phyloP scores from a whole-genome alignment of 2,888 invertebrate species.

The Sussaba pulchella region DNA sequence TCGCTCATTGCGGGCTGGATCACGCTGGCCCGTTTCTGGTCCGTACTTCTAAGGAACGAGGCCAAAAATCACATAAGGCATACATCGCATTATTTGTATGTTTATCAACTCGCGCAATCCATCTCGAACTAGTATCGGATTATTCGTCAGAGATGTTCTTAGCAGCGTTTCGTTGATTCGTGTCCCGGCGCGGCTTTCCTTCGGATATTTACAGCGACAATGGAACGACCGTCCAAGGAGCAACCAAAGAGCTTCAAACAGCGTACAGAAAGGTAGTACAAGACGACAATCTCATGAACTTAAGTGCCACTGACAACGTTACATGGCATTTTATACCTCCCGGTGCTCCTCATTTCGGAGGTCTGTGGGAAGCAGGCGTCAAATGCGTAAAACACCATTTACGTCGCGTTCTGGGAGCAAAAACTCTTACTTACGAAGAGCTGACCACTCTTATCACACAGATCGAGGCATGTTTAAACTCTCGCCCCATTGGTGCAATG shows the following conservation, averaged over 20 bases:
- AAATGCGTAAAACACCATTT: too few relatives aligned
- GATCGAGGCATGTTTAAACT: too few relatives aligned
- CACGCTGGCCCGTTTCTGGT: slow-evolving; percentile 63
- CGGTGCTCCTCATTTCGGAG: slow-evolving; percentile 70
- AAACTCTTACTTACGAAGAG: too few relatives aligned
- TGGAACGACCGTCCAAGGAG: slow-evolving; percentile 76
- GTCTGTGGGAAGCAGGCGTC: slow-evolving; percentile 57
- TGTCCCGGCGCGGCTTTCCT: too few relatives aligned
- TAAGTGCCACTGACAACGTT: slow-evolving; percentile 62
- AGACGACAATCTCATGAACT: slow-evolving; percentile 7
- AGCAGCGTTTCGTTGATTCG: too few relatives aligned
- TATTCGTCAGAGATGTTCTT: too few relatives aligned
- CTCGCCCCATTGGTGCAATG: too few relatives aligned
- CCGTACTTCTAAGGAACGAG: background rate
- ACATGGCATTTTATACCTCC: slow-evolving; percentile 76
- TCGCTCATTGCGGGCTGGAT: slow-evolving; percentile 67
- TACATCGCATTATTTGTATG: too few relatives aligned
- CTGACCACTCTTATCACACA: too few relatives aligned
- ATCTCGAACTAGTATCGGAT: too few relatives aligned
- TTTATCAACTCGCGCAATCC: too few relatives aligned
- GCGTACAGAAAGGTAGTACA: slow-evolving; percentile 1
- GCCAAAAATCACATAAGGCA: slow-evolving; percentile 65
- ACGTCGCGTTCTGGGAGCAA: too few relatives aligned
- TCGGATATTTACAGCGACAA: slow-evolving; percentile 73
- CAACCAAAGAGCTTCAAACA: background rate